Conservation (phyloP, 2,797 vertebrate species). For the Thalassophryne amazonica region DNA sequence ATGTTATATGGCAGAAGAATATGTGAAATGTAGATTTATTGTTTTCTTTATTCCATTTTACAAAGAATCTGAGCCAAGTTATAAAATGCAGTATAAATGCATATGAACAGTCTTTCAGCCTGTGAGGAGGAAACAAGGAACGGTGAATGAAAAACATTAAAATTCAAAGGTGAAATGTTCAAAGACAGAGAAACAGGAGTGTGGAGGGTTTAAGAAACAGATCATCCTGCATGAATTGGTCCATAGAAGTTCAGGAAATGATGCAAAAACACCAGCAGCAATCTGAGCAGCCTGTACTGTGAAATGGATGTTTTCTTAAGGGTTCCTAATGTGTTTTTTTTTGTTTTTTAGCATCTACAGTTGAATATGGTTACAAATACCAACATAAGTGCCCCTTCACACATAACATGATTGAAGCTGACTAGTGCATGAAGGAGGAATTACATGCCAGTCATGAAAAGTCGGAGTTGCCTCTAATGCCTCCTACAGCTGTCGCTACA, state of each 20-base stretch:
- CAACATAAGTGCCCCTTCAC: too few species aligned
- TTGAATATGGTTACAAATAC: too few species aligned
- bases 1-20: constrained; percentile 16
- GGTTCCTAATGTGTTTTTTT: not conserved
- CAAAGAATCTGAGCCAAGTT: constrained; percentile 31
- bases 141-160: constrained; percentile 10
- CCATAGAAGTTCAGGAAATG: constrained; percentile 22
- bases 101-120: constrained; percentile 31
- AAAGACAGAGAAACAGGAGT: not conserved
- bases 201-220: constrained; percentile 21
- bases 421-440: too few species aligned
- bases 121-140: constrained; percentile 5
- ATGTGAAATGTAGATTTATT: constrained; percentile 43
- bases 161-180: constrained; percentile 29
- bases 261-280: constrained; percentile 8
- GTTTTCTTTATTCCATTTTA: constrained; percentile 44
- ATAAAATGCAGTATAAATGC: constrained; percentile 30
- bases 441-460: too few species aligned
- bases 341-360: too few species aligned
- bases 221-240: constrained; percentile 34
- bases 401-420: too few species aligned
- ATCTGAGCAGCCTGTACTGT: constrained; percentile 18
- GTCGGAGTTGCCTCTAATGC: too few species aligned
- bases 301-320: constrained; percentile 54
- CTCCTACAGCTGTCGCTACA: too few species aligned